phyloP scores from a whole-genome alignment of 2,888 invertebrate genomes.

The Netelia fuscicornis region DNA sequence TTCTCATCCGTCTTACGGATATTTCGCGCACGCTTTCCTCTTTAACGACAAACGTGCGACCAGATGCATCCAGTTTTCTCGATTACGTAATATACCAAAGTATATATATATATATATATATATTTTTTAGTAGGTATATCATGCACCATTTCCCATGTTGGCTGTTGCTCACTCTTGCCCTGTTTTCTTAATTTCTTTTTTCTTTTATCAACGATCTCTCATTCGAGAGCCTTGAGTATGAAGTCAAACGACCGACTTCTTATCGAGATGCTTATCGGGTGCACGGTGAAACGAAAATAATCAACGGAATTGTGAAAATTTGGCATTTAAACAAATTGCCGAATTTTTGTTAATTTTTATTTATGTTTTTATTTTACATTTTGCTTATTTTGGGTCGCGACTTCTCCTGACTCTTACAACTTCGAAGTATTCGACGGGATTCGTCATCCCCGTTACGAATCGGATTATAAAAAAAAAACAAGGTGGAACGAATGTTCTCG shows the following conservation, averaged over 20 bases:
- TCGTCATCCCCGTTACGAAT: neutral
- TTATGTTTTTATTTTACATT: too few species aligned
- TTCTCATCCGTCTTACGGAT: conserved; percentile 28
- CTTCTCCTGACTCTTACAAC: too few species aligned
- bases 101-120: neutral
- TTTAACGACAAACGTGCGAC: conserved; percentile 20
- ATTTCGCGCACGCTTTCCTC: conserved; percentile 32
- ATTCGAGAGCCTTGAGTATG: neutral
- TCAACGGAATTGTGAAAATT: too few species aligned
- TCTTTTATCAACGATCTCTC: conserved; percentile 53
- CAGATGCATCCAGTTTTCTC: conserved; percentile 69
- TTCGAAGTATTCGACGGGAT: too few species aligned
- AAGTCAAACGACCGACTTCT: neutral
- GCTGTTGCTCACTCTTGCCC: neutral
- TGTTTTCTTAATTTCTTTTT: neutral
- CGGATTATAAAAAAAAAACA: neutral
- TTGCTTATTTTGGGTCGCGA: too few species aligned
- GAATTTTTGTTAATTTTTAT: too few species aligned
- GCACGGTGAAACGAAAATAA: too few species aligned
- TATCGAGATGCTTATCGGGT: too few species aligned
- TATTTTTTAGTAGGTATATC: conserved; percentile 42
- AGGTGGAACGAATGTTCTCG: neutral
- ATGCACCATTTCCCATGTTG: neutral
- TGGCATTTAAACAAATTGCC: too few species aligned
- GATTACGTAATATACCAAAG: conserved; percentile 64